Base-by-base conservation (phyloP, 2,113 vertebrate species). In the Chloroceryle aenea region DNA sequence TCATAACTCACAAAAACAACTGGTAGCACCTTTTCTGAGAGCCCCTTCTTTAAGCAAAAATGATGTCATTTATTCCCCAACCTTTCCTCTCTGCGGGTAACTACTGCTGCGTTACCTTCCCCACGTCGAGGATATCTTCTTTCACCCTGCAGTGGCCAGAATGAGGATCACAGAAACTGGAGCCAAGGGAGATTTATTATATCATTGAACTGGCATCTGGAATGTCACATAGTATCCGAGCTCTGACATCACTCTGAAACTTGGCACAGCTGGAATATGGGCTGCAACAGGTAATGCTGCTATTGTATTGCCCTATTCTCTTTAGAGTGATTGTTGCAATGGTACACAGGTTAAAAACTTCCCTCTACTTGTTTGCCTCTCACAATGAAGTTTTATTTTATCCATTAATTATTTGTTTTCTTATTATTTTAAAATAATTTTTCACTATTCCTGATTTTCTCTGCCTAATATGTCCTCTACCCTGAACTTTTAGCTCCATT, bases 201-300 rank as follows among this genome's bases (percentile, higher is more conserved):
- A 59, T 93, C 95, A 89, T 13, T 10, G 80, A 56, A 48, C 59
- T 84, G 92, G 90, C 95, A 93, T 93, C 93, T 34, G 78, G 74
- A 64, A 93, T 94, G 97, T 96, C 95, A 95, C 95, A 82, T 4
- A 64, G 47, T 17, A 8, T 55, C 94, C 7, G 45, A 68, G 93
- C 76, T 87, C 87, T 95, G 96, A 94, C 88, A 72, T 89, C 96
- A 95, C 93, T 92, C 92, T 94, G 94, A 85, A 97, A 96, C 97
- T 96, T 97, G 90, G 76, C 96, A 95, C 77, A 64, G 74, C 89
- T 96, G 87, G 94, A 94, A 78, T 42, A 66, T 74, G 89, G 97
- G 97, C 95, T 63, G 38, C 16, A 40, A 81, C 93, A 56, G 96
- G 95, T 98, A 97, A 94, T 4, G 74, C 97, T 90, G 86, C 96